Base-by-base conservation (phyloP, 2,888 invertebrate species). In the Trichacis sp. region DNA sequence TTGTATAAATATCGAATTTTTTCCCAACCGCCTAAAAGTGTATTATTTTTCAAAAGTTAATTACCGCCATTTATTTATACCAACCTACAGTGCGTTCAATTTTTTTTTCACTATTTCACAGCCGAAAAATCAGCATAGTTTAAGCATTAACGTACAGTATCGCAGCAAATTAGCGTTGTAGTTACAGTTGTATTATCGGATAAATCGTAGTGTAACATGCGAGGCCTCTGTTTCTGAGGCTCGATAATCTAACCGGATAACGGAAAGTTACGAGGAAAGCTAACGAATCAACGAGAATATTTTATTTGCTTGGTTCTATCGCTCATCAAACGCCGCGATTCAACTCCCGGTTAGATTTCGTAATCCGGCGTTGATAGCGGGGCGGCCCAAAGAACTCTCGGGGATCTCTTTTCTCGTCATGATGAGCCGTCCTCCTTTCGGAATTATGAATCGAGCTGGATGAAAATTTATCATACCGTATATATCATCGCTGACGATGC, bases 1-100 rank as follows among this genome's bases (percentile, higher is more conserved):
- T 77, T 72, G 76, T 77, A 78, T 79, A 77, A 77, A 74, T 78
- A 78, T 79, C 79, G 77, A 79, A 68, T 75, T 74, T 76, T 70
- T 73, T 74, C 74, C 70, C 65, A 66, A 68, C 66, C 61, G 63
- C 46, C 15, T 40, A 29, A 14, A 20, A 6, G 18, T 24, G 24
- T 24, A 24, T 24, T 24, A 24, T 24, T 24, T 24, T 8, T 5
- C 24, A 24, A 24, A 24, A 50, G 20, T 50, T 51, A n/a, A n/a
- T 45, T 19, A 12, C 46, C 4, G 14, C 11, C 18, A 36, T 45
- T 45, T 45, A 58, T 46, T 50, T 20, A 30, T 33, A 20, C 43
- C 15, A 56, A 50, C 49, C 49, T 12, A 49, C 40, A 24, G 24
- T 8, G 8, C 24, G 24, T 8, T 24, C 24, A 24, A 24, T 8